These are phyloP conservation scores for Mycetomoellerius zeteki DNA, from an alignment of 1,140 invertebrate genomes.

Conservation along the genomic window DNA sequence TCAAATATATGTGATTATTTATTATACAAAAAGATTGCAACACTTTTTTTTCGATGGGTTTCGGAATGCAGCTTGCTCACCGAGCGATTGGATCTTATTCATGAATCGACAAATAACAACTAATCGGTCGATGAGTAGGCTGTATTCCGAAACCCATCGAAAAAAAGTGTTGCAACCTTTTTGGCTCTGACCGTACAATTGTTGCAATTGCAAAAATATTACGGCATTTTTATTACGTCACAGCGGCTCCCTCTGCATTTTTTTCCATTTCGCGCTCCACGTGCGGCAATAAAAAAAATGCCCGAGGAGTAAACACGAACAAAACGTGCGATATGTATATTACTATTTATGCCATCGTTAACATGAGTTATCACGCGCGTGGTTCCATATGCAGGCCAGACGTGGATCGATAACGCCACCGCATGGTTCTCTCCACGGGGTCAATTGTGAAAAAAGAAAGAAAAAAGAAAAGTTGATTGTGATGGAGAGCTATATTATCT, in stretches of 20 bases:
- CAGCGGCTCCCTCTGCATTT: neutral
- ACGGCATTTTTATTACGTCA: constrained; percentile 17
- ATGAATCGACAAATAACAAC: too few species aligned
- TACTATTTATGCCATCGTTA: constrained; percentile 64
- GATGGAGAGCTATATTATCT: constrained; percentile 24
- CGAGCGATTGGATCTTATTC: too few species aligned
- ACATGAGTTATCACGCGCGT: constrained; percentile 46
- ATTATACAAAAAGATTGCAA: too few species aligned
- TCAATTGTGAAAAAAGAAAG: neutral
- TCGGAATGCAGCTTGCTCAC: too few species aligned
- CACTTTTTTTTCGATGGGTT: too few species aligned
- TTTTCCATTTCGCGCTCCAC: neutral
- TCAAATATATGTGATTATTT: too few species aligned
- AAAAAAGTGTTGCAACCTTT: too few species aligned
- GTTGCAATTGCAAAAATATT: neutral
- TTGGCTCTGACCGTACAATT: too few species aligned
- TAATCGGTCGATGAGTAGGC: too few species aligned
- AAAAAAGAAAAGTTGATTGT: neutral
- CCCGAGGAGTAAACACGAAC: neutral
- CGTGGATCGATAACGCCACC: neutral
- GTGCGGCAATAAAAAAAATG: constrained; percentile 27
- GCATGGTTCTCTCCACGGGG: neutral
- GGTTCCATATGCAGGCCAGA: neutral
- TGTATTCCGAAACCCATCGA: too few species aligned
- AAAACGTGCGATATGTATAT: constrained; percentile 44